Base-by-base conservation (phyloP, 2,888 invertebrate species). In the Yponomeuta sedellus region DNA sequence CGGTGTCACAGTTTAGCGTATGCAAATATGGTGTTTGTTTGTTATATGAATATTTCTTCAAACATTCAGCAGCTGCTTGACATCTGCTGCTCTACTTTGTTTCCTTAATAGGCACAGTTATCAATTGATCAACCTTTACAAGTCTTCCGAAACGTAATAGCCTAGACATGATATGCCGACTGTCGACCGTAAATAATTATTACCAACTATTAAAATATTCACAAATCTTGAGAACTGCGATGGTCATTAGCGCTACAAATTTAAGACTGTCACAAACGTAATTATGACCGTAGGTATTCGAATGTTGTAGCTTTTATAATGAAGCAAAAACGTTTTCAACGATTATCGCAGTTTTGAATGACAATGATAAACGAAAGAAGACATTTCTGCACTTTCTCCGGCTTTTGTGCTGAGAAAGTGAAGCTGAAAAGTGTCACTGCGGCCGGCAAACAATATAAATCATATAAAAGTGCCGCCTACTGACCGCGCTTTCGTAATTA, bases 1-100 rank as follows among this genome's bases (percentile, higher is more conserved):
- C 69, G 71, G 75, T 72, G 71, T 69, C 71, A 74, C 77, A 74
- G 72, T 74, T 77, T 70, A 78, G 79, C 77, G 79, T 79, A 79
- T 74, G 70, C 72, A 70, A 74, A 77, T 73, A 28, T 8, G 22
- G 34, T 52, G 44, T 59, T 59, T 34, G 34, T 34, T 34, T 34
- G 12, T 16, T 16, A 52, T 52, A 16, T 52, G 44, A 52, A 52
- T 52, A 52, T 52, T 52, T 52, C 34, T 34, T 34, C 34, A 34
- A 34, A 34, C 10, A 34, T 5, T 5, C 34, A 34, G 34, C 34
- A 6, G 34, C 34, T 34, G 34, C 34, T 34, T 34, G 34, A 34
- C 34, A 34, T 34, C 6, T 34, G 6, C 5, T 34, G 34, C 34
- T 10, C 34, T 34, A 6, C 10, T 6, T 34, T 8, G 34, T 34